Conservation (phyloP, 2,797 vertebrate species). For the Xiphophorus birchmanni region DNA sequence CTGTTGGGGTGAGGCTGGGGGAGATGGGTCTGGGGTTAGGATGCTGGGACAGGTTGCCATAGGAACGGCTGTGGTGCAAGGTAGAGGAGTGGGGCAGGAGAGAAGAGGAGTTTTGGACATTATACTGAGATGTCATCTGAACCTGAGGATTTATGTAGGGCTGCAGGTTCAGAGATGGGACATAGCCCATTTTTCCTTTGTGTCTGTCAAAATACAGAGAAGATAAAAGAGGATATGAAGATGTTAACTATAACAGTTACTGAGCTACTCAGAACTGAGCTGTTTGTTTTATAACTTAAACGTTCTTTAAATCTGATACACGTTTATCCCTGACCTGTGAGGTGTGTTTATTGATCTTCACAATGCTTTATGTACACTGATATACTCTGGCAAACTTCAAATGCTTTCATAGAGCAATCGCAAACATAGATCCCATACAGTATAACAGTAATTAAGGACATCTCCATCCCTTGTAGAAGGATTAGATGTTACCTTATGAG, state of each 20-base stretch:
- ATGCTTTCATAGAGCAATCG: background rate
- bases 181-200: constrained; percentile 75
- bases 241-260: background rate
- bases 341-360: background rate
- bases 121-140: constrained; percentile 49
- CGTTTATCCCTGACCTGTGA: background rate
- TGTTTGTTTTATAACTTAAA: background rate
- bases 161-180: constrained; percentile 86
- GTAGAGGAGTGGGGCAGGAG: background rate
- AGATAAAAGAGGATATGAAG: background rate
- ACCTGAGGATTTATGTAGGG: constrained; percentile 78
- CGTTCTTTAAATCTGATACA: background rate
- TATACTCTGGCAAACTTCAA: background rate
- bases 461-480: background rate
- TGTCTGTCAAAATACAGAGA: constrained; percentile 73
- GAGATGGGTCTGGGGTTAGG: background rate
- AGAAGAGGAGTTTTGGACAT: constrained; percentile 12
- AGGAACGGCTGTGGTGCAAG: constrained; percentile 66
- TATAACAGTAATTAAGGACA: background rate
- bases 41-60: constrained; percentile 41
- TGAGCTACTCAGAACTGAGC: background rate
- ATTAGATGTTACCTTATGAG: constrained; percentile 81
- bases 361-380: background rate
- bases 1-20: fast-evolving
- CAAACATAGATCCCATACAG: no score